These are phyloP conservation scores for Corythaixoides concolor DNA, from an alignment of 2,113 vertebrate genomes.

Conservation along the genomic window DNA sequence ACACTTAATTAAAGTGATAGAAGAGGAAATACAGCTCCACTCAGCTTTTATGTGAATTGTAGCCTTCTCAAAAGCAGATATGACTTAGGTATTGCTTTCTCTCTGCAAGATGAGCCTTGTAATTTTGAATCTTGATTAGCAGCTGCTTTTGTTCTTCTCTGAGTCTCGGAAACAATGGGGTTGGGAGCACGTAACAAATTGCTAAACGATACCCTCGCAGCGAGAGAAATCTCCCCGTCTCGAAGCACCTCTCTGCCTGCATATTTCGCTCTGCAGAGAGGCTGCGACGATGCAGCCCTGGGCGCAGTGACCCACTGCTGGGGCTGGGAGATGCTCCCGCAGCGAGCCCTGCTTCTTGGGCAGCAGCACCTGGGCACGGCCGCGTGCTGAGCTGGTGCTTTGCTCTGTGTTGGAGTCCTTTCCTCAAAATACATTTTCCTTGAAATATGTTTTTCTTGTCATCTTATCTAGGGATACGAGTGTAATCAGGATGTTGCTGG, in stretches of 20 bases:
- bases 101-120: not conserved
- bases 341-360: not conserved
- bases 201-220: not conserved
- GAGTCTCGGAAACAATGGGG: not conserved
- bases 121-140: conserved; percentile 38
- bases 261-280: not conserved
- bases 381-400: not conserved
- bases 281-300: not conserved
- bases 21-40: not conserved
- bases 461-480: not conserved
- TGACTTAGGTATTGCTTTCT: not conserved
- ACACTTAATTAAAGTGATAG: conserved; percentile 1
- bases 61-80: not conserved
- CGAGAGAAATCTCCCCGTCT: not conserved
- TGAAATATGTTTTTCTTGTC: not conserved
- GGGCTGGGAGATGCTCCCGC: not conserved
- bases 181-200: not conserved
- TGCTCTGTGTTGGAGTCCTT: not conserved
- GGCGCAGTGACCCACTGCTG: not conserved
- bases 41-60: not conserved
- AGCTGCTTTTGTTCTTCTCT: not conserved
- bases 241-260: not conserved
- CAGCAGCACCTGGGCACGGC: rapidly evolving
- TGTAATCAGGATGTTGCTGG: not conserved
- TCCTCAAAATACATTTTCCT: not conserved